phyloP scores from a whole-genome alignment of 1,140 invertebrate species.

The Centruroides sculpturatus region DNA sequence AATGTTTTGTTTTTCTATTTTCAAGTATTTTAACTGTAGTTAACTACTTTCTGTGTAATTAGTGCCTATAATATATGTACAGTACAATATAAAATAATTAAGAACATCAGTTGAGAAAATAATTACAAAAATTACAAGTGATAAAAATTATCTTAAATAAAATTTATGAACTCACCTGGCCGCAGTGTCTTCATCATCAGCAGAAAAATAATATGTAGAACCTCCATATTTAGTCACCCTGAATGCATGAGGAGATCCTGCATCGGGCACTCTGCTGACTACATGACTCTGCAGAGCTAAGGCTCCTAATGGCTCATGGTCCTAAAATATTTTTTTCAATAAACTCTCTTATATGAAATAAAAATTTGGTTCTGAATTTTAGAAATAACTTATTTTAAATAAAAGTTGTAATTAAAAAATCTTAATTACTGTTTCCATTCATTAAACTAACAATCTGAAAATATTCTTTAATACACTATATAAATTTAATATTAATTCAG shows the following conservation, averaged over 20 bases:
- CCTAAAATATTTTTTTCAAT: conserved; percentile 13
- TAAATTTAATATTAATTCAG: no score
- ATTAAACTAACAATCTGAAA: no score
- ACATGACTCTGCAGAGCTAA: conserved; percentile 71
- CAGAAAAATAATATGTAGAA: conserved; percentile 56
- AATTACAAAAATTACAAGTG: not conserved
- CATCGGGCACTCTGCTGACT: conserved; percentile 46
- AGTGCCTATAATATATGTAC: no score
- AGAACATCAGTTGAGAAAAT: not conserved
- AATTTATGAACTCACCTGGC: conserved; percentile 43
- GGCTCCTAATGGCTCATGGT: conserved; percentile 65
- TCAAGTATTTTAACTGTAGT: no score
- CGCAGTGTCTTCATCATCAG: conserved; percentile 56
- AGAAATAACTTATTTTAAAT: no score
- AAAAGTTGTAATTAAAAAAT: no score
- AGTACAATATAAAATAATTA: no score
- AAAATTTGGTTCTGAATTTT: no score
- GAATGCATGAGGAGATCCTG: conserved; percentile 37
- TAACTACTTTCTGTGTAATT: no score
- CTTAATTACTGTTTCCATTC: no score
- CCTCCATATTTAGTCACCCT: conserved; percentile 58
- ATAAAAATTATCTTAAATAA: not conserved
- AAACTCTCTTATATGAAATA: conserved; percentile 1
- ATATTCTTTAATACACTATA: no score
- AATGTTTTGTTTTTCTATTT: no score